These are phyloP conservation scores for Cerastoderma edule DNA, from an alignment of 2,888 invertebrate species.

Conservation along the genomic window DNA sequence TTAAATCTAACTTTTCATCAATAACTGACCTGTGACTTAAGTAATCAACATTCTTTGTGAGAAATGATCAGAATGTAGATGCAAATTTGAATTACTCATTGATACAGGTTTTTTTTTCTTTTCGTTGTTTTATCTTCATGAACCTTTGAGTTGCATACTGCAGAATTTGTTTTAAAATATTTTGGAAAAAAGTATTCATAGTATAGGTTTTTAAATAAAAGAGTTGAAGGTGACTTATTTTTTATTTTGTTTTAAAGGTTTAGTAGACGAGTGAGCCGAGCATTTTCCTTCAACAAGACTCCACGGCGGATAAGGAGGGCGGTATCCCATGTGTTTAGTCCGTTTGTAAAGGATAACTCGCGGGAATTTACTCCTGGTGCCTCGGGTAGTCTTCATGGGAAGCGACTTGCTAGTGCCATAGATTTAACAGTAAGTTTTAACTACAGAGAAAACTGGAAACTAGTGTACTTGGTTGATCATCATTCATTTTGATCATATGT, in stretches of 20 bases:
- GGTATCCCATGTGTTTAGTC: slow-evolving; percentile 87
- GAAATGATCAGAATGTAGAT: no score
- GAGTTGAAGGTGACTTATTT: no score
- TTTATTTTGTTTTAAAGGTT: slow-evolving; percentile 66
- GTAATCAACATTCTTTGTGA: no score
- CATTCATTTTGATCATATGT: background rate
- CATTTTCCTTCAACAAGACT: slow-evolving; percentile 97
- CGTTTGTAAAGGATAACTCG: slow-evolving; percentile 68
- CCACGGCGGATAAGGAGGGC: slow-evolving; percentile 93
- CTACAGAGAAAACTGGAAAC: background rate
- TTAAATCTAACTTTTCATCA: no score
- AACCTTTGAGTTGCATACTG: no score
- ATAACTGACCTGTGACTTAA: no score
- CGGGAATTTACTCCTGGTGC: slow-evolving; percentile 58
- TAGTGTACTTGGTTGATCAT: background rate
- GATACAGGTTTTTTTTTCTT: no score
- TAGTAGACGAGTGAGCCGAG: slow-evolving; percentile 90
- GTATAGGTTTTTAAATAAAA: no score
- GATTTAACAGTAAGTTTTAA: slow-evolving; percentile 72
- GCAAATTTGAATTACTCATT: no score
- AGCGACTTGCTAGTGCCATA: slow-evolving; percentile 75
- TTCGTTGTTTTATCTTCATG: no score
- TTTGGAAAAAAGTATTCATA: no score
- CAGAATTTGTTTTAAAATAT: no score
- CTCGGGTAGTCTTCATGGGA: slow-evolving; percentile 63